Percentiles rank a stretch among this genome's conserved stretches.
Evolutionary conservation across 2,888 invertebrate species (phyloP).

Genomic region (Tortrix viridana): DNA sequence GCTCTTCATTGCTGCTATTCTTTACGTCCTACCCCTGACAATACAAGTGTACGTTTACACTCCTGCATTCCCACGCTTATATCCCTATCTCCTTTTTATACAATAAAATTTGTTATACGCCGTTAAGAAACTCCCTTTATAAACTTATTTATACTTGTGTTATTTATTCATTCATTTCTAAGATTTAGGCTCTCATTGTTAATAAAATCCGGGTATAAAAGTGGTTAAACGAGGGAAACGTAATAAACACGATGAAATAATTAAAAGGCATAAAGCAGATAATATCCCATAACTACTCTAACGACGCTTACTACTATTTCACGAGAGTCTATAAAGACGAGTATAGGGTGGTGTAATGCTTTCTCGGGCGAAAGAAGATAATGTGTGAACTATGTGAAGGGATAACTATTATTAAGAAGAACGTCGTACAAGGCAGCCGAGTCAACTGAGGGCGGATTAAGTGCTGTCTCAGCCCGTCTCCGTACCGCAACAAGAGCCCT

Average conservation of each 20-base stretch:
- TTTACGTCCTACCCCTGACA: conserved; percentile 24
- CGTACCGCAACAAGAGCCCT: conserved; percentile 60
- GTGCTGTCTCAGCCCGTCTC: conserved; percentile 51
- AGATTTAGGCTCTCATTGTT: conserved; percentile 17
- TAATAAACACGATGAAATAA: conserved; percentile 43
- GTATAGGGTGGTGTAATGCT: conserved; percentile 33
- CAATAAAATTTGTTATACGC: conserved; percentile 17
- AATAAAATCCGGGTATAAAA: conserved; percentile 39
- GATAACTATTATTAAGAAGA: conserved; percentile 50
- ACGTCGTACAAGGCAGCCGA: conserved; percentile 55
- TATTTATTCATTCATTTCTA: conserved; percentile 5
- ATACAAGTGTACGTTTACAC: conserved; percentile 17
- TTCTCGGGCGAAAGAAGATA: conserved; percentile 40
- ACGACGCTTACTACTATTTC: conserved; percentile 46
- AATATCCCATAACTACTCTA: conserved; percentile 42
- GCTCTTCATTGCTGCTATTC: conserved; percentile 38
- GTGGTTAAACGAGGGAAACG: conserved; percentile 32
- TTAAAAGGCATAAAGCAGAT: conserved; percentile 43
- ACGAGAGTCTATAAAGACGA: conserved; percentile 53
- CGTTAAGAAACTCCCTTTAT: neutral
- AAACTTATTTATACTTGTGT: conserved; percentile 16
- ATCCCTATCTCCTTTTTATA: conserved; percentile 24
- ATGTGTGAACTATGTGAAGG: conserved; percentile 46
- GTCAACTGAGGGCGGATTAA: conserved; percentile 56
- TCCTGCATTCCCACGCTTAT: conserved; percentile 39